A percentile compares a stretch with the other conserved stretches of the same genome.
Evolutionary conservation across 2,888 invertebrate genomes (phyloP).

Genomic region (Chrysolina oricalcia): DNA sequence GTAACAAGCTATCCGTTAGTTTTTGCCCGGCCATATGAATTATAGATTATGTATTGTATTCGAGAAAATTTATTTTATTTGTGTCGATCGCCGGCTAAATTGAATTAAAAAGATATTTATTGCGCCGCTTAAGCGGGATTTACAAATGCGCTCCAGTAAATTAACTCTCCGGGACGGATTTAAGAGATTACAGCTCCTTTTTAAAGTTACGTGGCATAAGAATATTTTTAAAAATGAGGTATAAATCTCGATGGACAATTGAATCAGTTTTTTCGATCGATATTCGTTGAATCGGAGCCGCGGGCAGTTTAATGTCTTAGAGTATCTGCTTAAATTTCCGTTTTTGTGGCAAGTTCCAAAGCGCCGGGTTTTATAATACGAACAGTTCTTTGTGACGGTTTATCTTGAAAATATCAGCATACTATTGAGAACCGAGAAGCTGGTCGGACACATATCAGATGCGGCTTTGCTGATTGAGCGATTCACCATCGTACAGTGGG

Average conservation of each 20-base stretch:
- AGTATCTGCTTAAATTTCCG: not conserved
- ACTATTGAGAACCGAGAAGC: no score
- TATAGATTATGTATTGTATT: conserved; percentile 70
- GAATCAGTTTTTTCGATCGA: conserved; percentile 34
- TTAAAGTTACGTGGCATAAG: conserved; percentile 27
- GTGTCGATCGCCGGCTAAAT: conserved; percentile 65
- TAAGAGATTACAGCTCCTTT: conserved; percentile 30
- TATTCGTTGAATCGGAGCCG: conserved; percentile 3
- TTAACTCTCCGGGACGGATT: conserved; percentile 43
- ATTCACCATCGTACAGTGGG: no score
- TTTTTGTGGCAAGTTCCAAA: not conserved
- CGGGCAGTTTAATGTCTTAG: not conserved
- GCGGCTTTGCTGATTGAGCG: no score
- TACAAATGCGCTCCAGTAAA: conserved; percentile 55
- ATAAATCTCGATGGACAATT: conserved; percentile 32
- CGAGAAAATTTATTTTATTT: conserved; percentile 66
- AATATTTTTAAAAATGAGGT: conserved; percentile 24
- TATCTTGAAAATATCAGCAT: no score
- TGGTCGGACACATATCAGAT: no score
- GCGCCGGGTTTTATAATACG: no score
- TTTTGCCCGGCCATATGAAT: conserved; percentile 66
- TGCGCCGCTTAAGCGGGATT: conserved; percentile 60
- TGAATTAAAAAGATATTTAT: conserved; percentile 66
- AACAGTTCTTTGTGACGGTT: no score
- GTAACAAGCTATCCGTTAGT: conserved; percentile 61